Evolutionary conservation across 2,797 vertebrate genomes (phyloP).

Genomic region (Odontamblyopus rebecca): DNA sequence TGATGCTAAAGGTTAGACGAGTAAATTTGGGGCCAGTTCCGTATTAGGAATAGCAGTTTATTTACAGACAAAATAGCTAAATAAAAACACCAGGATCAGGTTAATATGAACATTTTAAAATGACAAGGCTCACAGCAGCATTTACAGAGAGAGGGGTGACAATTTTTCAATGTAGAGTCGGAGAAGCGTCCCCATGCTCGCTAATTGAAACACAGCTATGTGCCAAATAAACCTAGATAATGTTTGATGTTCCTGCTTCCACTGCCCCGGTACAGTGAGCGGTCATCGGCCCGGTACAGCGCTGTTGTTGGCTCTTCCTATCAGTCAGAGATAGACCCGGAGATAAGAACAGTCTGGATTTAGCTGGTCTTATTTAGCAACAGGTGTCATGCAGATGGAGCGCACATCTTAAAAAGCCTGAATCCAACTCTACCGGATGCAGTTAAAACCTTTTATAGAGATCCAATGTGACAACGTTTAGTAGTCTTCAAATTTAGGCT

Average conservation of each 20-base stretch:
- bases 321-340: constrained; percentile 17
- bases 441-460: not conserved
- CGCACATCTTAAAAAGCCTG: not conserved
- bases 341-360: constrained; percentile 30
- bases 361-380: constrained; percentile 13
- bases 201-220: no score
- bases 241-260: constrained; percentile 3
- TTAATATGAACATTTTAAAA: no score
- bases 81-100: no score
- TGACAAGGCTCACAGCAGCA: no score
- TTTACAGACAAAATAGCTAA: no score
- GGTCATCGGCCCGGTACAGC: constrained; percentile 32
- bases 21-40: no score
- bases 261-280: constrained; percentile 2
- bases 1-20: no score
- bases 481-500: not conserved
- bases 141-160: no score
- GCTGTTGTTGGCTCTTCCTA: constrained; percentile 6
- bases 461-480: not conserved
- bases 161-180: no score
- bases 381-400: not conserved
- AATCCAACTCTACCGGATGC: not conserved
- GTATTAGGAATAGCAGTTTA: no score
- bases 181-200: no score
- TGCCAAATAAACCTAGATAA: not conserved